Percentiles rank a stretch among this genome's conserved stretches.
Evolutionary conservation across 2,797 vertebrate species (phyloP).

Genomic region (Zalophus californianus): DNA sequence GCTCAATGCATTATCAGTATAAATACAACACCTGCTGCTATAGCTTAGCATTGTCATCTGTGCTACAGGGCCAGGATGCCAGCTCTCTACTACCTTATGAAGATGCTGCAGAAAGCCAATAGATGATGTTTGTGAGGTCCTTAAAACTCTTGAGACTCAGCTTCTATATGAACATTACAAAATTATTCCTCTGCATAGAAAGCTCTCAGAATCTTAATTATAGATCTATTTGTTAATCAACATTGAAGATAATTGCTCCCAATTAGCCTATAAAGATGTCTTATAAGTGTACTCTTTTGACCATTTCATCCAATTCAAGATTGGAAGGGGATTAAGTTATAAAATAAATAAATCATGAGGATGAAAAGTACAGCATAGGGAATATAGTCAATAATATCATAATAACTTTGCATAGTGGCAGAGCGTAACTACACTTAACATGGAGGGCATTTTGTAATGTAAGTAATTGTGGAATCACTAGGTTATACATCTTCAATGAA

Average conservation of each 20-base stretch:
- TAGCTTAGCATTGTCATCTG: background rate
- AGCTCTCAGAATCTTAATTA: background rate
- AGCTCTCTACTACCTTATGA: background rate
- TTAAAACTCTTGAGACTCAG: background rate
- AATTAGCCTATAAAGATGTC: background rate
- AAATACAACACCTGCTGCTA: background rate
- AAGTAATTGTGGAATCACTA: background rate
- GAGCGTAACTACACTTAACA: background rate
- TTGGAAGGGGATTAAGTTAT: background rate
- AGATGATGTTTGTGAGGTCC: background rate
- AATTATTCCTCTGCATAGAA: background rate
- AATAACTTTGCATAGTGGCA: background rate
- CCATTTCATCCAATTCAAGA: constrained; percentile 51
- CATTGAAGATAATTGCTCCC: background rate
- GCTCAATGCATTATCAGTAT: background rate
- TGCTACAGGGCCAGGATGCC: background rate
- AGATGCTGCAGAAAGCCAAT: background rate
- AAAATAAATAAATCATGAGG: background rate
- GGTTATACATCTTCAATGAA: background rate
- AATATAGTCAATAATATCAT: background rate
- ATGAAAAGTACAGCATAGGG: background rate
- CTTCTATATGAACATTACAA: background rate
- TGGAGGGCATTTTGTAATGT: background rate
- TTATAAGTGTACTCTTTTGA: background rate
- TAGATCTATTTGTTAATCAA: constrained; percentile 13